Base-by-base conservation (phyloP, 2,797 vertebrate species). In the Chromis chromis region DNA sequence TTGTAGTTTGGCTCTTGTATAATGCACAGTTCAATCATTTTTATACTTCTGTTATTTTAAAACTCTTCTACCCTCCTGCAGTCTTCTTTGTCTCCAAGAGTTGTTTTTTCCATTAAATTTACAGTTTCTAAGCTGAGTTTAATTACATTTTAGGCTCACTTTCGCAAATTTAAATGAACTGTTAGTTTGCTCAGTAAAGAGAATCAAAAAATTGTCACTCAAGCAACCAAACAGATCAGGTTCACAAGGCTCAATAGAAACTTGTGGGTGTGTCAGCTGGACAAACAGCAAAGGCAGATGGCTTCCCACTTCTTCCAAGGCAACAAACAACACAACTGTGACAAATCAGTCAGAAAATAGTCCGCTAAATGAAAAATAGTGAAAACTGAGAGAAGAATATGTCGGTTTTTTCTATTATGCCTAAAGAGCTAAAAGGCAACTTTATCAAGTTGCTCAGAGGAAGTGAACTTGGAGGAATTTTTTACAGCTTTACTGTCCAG, bases 251-350 rank as follows among this genome's bases (percentile, higher is more conserved):
- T 39, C 13, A 60, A 14, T 44, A 22, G 64, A 65, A 77, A 22
- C 31, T 6, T 10, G 42, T 61, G 76, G 53, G 39, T 44, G 65
- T 64, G 65, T 78, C 70, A 21, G 59, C 53, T 67, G 69, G 44
- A 40, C 59, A 61, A 59, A 72, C 25, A 6, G 39, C 33, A 1
- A 21, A 66, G 54, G 50, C 65, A 76, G 82, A 67, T 76, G 70
- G 71, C 58, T 54, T 36, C 14, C 61, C 39, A 33, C 50, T 39
- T 46, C 67, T 57, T 63, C 39, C 65, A 68, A 46, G 11, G 58
- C 2, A 0, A 40, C 44, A 49, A 71, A 65, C 46, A 33, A 24
- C 36, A 46, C 0, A 27, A 49, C n/a, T 39, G 17, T 31, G 40
- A 69, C 40, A 56, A 50, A 62, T 22, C 12, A 31, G 66, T 50